Evolutionary conservation across 1,140 invertebrate genomes (phyloP).

Genomic region (Pteromalus puparum): DNA sequence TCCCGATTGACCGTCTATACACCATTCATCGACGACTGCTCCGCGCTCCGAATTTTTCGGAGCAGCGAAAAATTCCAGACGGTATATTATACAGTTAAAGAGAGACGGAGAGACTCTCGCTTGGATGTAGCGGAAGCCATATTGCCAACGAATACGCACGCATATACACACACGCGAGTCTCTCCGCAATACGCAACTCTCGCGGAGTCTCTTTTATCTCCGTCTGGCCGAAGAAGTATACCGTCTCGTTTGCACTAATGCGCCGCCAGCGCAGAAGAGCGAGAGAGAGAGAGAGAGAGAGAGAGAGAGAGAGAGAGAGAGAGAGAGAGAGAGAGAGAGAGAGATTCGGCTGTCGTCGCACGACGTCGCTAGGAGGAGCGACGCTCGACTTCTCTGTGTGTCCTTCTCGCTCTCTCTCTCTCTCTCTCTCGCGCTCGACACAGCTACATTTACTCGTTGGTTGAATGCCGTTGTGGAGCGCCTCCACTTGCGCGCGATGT

Average conservation of each 20-base stretch:
- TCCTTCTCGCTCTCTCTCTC: too few relatives aligned
- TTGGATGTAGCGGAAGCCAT: constrained; percentile 73
- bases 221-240: not conserved
- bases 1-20: too few relatives aligned
- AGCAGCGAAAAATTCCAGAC: not conserved
- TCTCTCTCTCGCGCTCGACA: not conserved
- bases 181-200: constrained; percentile 13
- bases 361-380: constrained; percentile 27
- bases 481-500: not conserved
- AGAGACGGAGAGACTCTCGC: constrained; percentile 65
- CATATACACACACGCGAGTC: constrained; percentile 7
- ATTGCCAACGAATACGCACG: constrained; percentile 63
- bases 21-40: too few relatives aligned
- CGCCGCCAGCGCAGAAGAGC: constrained; percentile 5
- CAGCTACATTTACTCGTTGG: not conserved
- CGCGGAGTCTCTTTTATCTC: not conserved
- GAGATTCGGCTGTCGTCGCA: constrained; percentile 12
- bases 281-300: constrained; percentile 23
- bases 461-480: constrained; percentile 1
- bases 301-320: constrained; percentile 27
- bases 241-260: constrained; percentile 16
- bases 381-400: not conserved
- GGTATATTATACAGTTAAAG: not conserved
- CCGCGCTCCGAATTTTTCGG: not conserved
- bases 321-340: constrained; percentile 23